These are phyloP conservation scores for Subanguina moxae DNA, from an alignment of 1,140 invertebrate species.

Conservation along the genomic window DNA sequence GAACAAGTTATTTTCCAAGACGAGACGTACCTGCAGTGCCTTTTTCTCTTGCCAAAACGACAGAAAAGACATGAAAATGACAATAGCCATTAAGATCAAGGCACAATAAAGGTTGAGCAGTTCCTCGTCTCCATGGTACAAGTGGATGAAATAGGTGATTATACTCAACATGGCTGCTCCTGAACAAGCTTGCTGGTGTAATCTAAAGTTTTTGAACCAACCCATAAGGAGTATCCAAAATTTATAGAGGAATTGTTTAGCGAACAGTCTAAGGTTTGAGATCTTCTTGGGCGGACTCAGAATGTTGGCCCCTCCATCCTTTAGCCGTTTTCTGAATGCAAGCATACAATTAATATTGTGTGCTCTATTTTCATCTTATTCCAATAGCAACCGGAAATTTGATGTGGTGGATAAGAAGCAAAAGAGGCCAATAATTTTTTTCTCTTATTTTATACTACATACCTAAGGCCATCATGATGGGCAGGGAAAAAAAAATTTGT, in stretches of 20 bases:
- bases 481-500: slow-evolving; percentile 24
- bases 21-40: slow-evolving; percentile 47
- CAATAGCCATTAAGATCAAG: slow-evolving; percentile 51
- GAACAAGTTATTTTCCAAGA: slow-evolving; percentile 12
- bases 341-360: not conserved
- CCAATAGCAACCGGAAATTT: too few species aligned
- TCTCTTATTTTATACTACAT: too few species aligned
- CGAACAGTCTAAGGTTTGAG: slow-evolving; percentile 44
- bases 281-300: slow-evolving; percentile 45
- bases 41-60: slow-evolving; percentile 59
- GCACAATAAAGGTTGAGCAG: slow-evolving; percentile 57
- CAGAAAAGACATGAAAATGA: slow-evolving; percentile 53
- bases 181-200: not conserved
- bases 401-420: too few species aligned
- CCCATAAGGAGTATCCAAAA: slow-evolving; percentile 57
- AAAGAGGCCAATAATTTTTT: not conserved
- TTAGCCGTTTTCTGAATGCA: slow-evolving; percentile 49
- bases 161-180: slow-evolving; percentile 47
- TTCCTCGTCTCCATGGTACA: slow-evolving; percentile 54
- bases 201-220: slow-evolving; percentile 21
- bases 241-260: slow-evolving; percentile 55
- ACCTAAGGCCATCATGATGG: not conserved
- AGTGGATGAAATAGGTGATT: slow-evolving; percentile 57
- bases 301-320: slow-evolving; percentile 52
- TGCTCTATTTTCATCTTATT: too few species aligned